These are phyloP conservation scores for Drosophila albomicans DNA, from an alignment of 1,140 invertebrate species.

Conservation along the genomic window DNA sequence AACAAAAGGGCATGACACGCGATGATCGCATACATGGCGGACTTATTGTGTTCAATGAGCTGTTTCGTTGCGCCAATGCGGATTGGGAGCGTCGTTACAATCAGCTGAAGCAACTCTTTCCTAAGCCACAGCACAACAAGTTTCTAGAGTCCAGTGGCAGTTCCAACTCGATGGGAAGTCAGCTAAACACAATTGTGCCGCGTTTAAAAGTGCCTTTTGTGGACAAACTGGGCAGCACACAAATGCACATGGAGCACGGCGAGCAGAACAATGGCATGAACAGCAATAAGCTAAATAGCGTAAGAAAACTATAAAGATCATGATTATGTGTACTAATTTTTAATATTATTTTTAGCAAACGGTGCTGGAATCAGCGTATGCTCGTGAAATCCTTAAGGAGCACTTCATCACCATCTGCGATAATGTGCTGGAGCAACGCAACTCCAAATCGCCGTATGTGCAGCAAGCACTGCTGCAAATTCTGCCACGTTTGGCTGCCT, in stretches of 20 bases:
- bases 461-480: conserved; percentile 95
- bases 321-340: neutral
- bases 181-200: conserved; percentile 81
- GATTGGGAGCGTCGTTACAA: conserved; percentile 94
- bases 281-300: conserved; percentile 64
- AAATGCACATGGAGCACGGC: conserved; percentile 58
- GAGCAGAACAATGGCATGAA: conserved; percentile 71
- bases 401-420: conserved; percentile 94
- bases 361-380: conserved; percentile 94
- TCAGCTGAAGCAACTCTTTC: conserved; percentile 86
- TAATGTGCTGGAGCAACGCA: conserved; percentile 91
- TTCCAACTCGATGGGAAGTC: conserved; percentile 44
- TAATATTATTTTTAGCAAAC: conserved; percentile 50
- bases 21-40: conserved; percentile 98
- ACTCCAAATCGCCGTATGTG: conserved; percentile 91
- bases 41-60: conserved; percentile 96
- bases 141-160: conserved; percentile 58
- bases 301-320: conserved; percentile 38
- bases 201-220: conserved; percentile 84
- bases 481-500: conserved; percentile 97
- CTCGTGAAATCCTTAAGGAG: conserved; percentile 92
- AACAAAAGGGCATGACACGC: conserved; percentile 90
- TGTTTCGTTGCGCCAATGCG: conserved; percentile 96
- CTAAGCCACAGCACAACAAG: conserved; percentile 84
- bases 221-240: conserved; percentile 73